Conservation (phyloP, 1,140 invertebrate genomes). For the Melitaea cinxia region DNA sequence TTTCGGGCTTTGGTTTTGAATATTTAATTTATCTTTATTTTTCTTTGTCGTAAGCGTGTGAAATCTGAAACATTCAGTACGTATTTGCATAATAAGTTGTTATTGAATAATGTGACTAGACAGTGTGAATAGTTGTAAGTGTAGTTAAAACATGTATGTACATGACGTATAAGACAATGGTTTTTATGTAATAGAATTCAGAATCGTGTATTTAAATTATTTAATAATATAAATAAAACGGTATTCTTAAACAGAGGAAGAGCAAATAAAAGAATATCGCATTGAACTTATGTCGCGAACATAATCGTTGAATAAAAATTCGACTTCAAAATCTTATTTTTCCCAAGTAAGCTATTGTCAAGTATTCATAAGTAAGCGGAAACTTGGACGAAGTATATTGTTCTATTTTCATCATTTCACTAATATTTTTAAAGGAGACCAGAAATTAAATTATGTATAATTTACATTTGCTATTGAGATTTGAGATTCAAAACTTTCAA, state of each 20-base stretch:
- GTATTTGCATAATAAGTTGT: too few relatives aligned
- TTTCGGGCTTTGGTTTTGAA: too few relatives aligned
- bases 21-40: too few relatives aligned
- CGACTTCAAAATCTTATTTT: not conserved
- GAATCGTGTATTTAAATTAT: not conserved
- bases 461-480: not conserved
- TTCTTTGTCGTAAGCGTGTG: too few relatives aligned
- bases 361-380: constrained; percentile 6
- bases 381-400: constrained; percentile 3
- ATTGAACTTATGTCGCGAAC: constrained; percentile 1
- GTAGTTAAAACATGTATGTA: too few relatives aligned
- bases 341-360: constrained; percentile 1
- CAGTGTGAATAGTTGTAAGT: too few relatives aligned
- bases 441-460: not conserved
- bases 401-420: constrained; percentile 3
- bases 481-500: not conserved
- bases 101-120: too few relatives aligned
- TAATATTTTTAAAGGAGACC: constrained; percentile 3
- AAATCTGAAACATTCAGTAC: too few relatives aligned
- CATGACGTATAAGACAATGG: too few relatives aligned
- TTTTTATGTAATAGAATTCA: not conserved
- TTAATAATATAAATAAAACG: not conserved
- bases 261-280: not conserved
- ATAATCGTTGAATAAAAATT: constrained; percentile 8
- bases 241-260: not conserved